A percentile compares a stretch with the other conserved stretches of the same genome.
phyloP scores from a whole-genome alignment of 2,888 invertebrate species.

The Drosophila suboccidentalis region DNA sequence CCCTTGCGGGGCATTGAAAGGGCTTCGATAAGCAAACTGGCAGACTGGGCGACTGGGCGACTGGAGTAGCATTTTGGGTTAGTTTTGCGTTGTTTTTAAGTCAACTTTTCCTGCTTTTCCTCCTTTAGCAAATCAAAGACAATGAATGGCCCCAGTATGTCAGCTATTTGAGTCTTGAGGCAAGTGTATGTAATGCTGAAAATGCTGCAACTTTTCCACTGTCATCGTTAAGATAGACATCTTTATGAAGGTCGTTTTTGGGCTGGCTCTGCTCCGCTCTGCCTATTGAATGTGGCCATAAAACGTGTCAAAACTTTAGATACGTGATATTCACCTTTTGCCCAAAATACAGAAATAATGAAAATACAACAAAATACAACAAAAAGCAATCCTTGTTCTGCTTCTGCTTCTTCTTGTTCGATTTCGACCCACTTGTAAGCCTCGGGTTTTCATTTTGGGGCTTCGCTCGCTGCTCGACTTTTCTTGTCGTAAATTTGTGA shows the following conservation, averaged over 20 bases:
- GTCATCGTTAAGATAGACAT: slow-evolving; percentile 83
- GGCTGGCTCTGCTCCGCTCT: slow-evolving; percentile 30
- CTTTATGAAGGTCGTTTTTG: slow-evolving; percentile 81
- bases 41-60: slow-evolving; percentile 12
- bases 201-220: slow-evolving; percentile 64
- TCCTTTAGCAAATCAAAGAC: slow-evolving; percentile 64
- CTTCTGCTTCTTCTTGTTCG: slow-evolving; percentile 23
- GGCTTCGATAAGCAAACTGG: slow-evolving; percentile 68
- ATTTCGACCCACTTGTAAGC: slow-evolving; percentile 72
- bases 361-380: not conserved
- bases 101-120: slow-evolving; percentile 58
- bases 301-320: slow-evolving; percentile 51
- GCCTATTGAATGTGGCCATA: slow-evolving; percentile 42
- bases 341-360: slow-evolving; percentile 1
- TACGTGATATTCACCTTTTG: slow-evolving; percentile 55
- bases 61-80: slow-evolving; percentile 28
- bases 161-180: slow-evolving; percentile 47
- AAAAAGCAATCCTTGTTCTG: slow-evolving; percentile 23
- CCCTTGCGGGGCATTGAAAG: slow-evolving; percentile 59
- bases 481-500: slow-evolving; percentile 76
- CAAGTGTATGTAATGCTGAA: slow-evolving; percentile 31
- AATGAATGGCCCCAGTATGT: slow-evolving; percentile 51
- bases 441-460: slow-evolving; percentile 63
- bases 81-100: slow-evolving; percentile 64
- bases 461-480: slow-evolving; percentile 64